Evolutionary conservation across 1,140 invertebrate genomes (phyloP).

Genomic region (Teleopsis dalmanni): DNA sequence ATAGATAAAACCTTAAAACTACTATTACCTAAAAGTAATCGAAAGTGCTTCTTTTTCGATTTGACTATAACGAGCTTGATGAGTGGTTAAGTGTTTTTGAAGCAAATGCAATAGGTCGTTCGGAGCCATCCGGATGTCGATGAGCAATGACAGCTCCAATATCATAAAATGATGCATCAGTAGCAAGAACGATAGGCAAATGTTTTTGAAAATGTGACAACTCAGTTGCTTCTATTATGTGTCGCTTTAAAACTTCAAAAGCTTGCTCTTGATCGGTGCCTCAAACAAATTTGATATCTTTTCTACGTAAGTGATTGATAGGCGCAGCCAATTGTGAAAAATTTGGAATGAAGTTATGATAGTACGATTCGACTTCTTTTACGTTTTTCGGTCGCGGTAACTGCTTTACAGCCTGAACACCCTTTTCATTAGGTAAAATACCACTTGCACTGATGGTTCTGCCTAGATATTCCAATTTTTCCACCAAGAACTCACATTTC

Average conservation of each 20-base stretch:
- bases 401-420: conserved; percentile 18
- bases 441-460: conserved; percentile 24
- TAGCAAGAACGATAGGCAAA: conserved; percentile 47
- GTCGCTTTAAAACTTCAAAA: neutral
- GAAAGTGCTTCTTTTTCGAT: conserved; percentile 50
- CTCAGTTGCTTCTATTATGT: conserved; percentile 6
- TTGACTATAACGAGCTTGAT: conserved; percentile 49
- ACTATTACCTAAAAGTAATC: conserved; percentile 47
- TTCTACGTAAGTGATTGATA: conserved; percentile 23
- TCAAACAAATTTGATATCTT: conserved; percentile 19
- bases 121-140: conserved; percentile 29
- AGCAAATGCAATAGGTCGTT: conserved; percentile 46
- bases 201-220: too few species aligned
- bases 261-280: conserved; percentile 7
- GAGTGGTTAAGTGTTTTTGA: conserved; percentile 44
- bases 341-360: conserved; percentile 26
- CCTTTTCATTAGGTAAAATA: conserved; percentile 15
- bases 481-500: conserved; percentile 19
- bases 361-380: conserved; percentile 26
- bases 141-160: conserved; percentile 47
- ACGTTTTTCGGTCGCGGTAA: conserved; percentile 25
- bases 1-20: too few species aligned
- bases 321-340: conserved; percentile 17
- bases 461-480: conserved; percentile 25
- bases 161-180: conserved; percentile 42